Percentiles rank a stretch among this genome's conserved stretches.
These are phyloP conservation scores for Xenopus petersii DNA, from an alignment of 2,797 vertebrate genomes.

Conservation along the genomic window DNA sequence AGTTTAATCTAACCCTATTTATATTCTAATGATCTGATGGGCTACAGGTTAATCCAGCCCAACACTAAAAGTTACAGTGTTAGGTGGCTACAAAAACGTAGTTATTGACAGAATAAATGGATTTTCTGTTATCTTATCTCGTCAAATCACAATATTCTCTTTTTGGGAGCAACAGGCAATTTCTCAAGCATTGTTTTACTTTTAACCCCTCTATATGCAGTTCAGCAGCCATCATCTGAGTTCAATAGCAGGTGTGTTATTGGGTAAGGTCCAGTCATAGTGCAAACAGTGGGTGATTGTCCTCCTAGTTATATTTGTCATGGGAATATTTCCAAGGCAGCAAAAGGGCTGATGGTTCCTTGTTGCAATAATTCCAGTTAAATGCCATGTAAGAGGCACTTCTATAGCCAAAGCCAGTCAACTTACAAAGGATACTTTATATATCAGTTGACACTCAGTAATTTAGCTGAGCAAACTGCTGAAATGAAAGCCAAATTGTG, in stretches of 20 bases:
- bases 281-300: not conserved
- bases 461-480: conserved; percentile 29
- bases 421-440: conserved; percentile 4
- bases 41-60: no score
- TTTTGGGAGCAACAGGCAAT: no score
- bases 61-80: no score
- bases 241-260: not conserved
- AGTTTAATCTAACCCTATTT: no score
- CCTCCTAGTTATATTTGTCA: not conserved
- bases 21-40: no score
- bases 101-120: no score
- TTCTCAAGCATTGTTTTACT: no score
- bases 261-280: not conserved
- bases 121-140: no score
- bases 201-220: no score
- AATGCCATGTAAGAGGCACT: not conserved
- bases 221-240: not conserved
- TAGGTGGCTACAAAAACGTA: no score
- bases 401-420: not conserved
- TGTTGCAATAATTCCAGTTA: not conserved
- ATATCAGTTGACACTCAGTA: conserved; percentile 28
- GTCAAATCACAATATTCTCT: no score
- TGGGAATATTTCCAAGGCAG: not conserved
- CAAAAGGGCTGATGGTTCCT: not conserved
- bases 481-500: not conserved